Percentiles rank a stretch among this genome's conserved stretches.
Conservation (phyloP, 2,888 invertebrate species). For the Pammene aurita region DNA sequence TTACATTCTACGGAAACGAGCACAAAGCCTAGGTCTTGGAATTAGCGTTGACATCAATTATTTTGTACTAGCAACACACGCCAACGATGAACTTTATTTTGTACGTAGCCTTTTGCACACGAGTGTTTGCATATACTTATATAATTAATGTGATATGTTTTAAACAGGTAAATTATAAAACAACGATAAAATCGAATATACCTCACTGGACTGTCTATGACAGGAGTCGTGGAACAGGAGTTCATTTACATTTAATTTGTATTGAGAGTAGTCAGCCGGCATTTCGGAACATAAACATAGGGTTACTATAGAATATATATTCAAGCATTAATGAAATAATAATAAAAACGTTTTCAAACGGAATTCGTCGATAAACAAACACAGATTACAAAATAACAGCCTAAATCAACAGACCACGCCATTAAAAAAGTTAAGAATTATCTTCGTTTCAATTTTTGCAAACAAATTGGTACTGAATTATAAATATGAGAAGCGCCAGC, state of each 20-base stretch:
- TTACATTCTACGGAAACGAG: constrained; percentile 34
- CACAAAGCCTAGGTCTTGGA: constrained; percentile 24
- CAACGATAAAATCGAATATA: too few relatives aligned
- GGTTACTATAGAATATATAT: too few relatives aligned
- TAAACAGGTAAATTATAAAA: too few relatives aligned
- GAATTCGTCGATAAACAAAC: not conserved
- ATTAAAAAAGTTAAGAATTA: constrained; percentile 25
- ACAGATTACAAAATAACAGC: constrained; percentile 1
- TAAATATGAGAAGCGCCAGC: constrained; percentile 33
- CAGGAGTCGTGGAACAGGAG: too few relatives aligned
- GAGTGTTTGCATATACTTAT: not conserved
- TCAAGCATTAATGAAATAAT: too few relatives aligned
- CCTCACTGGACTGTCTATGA: too few relatives aligned
- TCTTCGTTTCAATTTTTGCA: constrained; percentile 22
- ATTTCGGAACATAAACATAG: too few relatives aligned
- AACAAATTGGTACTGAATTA: constrained; percentile 28
- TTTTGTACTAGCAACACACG: not conserved
- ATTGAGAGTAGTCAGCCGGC: too few relatives aligned
- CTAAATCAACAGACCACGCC: constrained; percentile 1
- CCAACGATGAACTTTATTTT: not conserved
- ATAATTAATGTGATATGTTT: too few relatives aligned
- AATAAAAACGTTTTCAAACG: not conserved
- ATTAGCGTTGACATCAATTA: constrained; percentile 32
- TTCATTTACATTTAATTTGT: too few relatives aligned
- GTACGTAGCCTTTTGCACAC: not conserved